A percentile compares a stretch with the other conserved stretches of the same genome.
These are phyloP conservation scores for Cariama cristata DNA, from an alignment of 2,113 vertebrate genomes.

Conservation along the genomic window DNA sequence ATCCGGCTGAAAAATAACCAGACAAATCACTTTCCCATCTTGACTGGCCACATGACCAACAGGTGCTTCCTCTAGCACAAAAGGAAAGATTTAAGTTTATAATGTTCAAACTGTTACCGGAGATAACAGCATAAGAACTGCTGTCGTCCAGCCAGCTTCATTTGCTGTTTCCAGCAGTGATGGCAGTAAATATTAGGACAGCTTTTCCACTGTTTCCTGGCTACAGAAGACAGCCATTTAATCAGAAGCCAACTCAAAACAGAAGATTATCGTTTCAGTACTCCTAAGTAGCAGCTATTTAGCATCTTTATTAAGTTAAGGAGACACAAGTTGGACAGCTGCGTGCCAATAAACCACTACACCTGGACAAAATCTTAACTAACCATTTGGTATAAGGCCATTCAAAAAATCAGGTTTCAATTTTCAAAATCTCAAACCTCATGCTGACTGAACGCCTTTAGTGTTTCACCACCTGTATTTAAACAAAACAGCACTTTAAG, in stretches of 20 bases:
- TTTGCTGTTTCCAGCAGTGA: neutral
- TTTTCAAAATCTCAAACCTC: neutral
- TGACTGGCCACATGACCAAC: neutral
- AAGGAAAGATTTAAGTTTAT: neutral
- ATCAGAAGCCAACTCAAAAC: neutral
- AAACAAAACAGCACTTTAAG: neutral
- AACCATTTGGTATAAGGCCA: neutral
- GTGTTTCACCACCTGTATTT: neutral
- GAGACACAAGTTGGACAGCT: neutral
- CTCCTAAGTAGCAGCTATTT: neutral
- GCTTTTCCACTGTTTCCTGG: neutral
- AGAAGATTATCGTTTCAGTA: neutral
- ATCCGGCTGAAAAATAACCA: neutral
- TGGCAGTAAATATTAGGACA: neutral
- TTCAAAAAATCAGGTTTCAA: neutral
- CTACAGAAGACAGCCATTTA: neutral
- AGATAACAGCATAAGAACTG: neutral
- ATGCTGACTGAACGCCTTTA: neutral
- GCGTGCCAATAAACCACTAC: neutral
- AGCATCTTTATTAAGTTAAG: neutral
- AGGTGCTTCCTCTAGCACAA: neutral
- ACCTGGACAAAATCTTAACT: neutral
- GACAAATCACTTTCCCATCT: neutral
- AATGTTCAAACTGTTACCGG: neutral
- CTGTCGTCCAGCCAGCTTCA: neutral